Evolutionary conservation across 2,888 invertebrate genomes (phyloP).

Genomic region (Lycocerus yunnanus): DNA sequence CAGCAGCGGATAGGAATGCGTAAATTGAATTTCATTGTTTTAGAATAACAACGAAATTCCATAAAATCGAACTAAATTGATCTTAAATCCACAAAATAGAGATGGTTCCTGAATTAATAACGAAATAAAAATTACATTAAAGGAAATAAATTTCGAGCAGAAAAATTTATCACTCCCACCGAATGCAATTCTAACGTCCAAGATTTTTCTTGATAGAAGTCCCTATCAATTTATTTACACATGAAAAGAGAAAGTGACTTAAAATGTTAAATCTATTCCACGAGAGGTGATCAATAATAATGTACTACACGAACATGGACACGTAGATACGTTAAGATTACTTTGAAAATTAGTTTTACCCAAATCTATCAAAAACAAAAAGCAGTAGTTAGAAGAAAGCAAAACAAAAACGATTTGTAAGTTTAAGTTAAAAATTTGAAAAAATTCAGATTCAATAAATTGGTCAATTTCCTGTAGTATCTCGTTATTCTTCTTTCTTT

Average conservation of each 20-base stretch:
- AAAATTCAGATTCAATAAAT: background rate
- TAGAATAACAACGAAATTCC: slow-evolving; percentile 5
- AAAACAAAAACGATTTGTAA: background rate
- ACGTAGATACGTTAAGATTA: background rate
- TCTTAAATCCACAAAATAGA: background rate
- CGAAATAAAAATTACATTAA: background rate
- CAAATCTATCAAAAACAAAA: background rate
- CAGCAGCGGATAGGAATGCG: slow-evolving; percentile 11
- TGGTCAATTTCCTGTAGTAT: background rate
- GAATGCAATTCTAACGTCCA: background rate
- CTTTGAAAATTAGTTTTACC: background rate
- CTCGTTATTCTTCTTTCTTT: background rate
- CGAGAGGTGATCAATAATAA: background rate
- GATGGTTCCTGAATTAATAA: background rate
- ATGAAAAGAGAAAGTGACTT: background rate
- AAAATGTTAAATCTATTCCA: background rate
- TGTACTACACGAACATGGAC: background rate
- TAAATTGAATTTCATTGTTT: slow-evolving; percentile 29
- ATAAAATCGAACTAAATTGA: background rate
- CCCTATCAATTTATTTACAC: background rate
- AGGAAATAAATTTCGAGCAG: background rate
- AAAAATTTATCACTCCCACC: background rate
- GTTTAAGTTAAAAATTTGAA: background rate
- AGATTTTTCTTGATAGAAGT: background rate
- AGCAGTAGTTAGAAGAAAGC: too few relatives aligned